Conservation (phyloP, 2,888 invertebrate genomes). For the Lampropteryx suffumata region DNA sequence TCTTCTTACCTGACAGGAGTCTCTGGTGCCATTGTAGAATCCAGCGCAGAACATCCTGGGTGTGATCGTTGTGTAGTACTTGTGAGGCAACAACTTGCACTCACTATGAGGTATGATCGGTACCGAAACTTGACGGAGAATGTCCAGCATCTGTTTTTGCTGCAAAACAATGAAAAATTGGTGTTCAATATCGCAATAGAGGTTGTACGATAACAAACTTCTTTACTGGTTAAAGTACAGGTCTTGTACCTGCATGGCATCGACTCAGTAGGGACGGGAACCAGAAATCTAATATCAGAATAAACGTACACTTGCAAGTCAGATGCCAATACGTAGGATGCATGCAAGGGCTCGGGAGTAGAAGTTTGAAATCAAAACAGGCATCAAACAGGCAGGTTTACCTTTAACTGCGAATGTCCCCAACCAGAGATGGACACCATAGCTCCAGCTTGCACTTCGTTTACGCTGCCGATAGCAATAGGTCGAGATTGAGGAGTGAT, state of each 20-base stretch:
- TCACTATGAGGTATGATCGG: conserved; percentile 49
- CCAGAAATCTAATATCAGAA: too few species aligned
- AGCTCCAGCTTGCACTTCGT: conserved; percentile 49
- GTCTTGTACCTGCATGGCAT: too few species aligned
- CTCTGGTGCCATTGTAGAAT: conserved; percentile 54
- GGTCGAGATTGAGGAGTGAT: conserved; percentile 53
- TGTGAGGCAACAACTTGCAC: conserved; percentile 48
- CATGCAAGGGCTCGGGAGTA: too few species aligned
- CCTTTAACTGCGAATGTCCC: conserved; percentile 63
- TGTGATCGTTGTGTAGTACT: conserved; percentile 55
- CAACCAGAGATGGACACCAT: conserved; percentile 62
- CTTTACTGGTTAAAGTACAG: too few species aligned
- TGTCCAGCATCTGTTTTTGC: conserved; percentile 64
- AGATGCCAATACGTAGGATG: too few species aligned
- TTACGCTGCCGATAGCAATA: conserved; percentile 58
- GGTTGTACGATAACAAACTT: too few species aligned
- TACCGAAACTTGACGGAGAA: conserved; percentile 54
- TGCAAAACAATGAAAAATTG: conserved; percentile 26
- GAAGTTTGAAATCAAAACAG: background rate
- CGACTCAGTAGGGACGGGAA: too few species aligned
- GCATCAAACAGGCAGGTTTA: conserved; percentile 24
- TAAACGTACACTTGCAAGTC: too few species aligned
- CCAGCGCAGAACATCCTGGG: conserved; percentile 74
- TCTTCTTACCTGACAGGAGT: conserved; percentile 66
- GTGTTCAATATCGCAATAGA: background rate